Conservation (phyloP, 2,888 invertebrate genomes). For the Dolichopus griseipennis region DNA sequence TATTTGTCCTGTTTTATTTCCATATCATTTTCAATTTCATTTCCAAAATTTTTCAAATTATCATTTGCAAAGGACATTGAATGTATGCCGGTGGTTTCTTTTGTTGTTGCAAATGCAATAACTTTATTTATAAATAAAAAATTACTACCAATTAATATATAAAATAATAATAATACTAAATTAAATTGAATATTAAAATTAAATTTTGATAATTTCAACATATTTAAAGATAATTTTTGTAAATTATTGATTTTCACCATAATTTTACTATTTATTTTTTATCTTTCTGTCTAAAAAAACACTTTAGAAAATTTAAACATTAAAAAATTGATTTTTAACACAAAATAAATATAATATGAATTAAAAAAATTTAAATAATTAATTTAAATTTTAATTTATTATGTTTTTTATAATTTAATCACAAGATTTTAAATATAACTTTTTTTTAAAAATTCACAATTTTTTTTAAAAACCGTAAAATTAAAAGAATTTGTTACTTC, state of each 20-base stretch:
- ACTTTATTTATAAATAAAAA: background rate
- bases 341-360: no score
- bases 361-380: no score
- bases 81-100: background rate
- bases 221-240: background rate
- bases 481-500: no score
- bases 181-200: background rate
- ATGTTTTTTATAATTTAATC: no score
- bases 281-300: no score
- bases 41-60: background rate
- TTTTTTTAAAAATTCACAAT: no score
- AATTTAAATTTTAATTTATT: no score
- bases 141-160: background rate
- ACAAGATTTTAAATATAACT: no score
- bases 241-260: background rate
- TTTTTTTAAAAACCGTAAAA: no score
- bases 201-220: background rate
- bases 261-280: background rate
- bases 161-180: background rate
- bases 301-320: no score
- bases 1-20: background rate
- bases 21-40: no score
- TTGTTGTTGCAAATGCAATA: background rate
- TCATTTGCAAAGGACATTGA: background rate
- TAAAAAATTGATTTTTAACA: no score